phyloP scores from a whole-genome alignment of 2,113 vertebrate genomes.

The Pseudopipra pipra region DNA sequence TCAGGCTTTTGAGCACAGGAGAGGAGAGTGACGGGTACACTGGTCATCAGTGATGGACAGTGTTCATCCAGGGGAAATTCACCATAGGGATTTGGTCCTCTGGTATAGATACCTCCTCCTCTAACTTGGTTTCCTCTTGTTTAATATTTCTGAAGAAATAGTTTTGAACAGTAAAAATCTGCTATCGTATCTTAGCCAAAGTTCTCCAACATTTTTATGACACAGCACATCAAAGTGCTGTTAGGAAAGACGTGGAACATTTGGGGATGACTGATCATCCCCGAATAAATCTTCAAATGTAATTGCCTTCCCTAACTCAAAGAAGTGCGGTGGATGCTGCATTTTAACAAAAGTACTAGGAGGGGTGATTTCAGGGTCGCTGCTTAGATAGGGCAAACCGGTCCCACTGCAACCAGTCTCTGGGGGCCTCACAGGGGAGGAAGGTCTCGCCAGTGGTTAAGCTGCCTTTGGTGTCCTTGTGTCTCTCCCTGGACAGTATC shows the following conservation, averaged over 20 bases:
- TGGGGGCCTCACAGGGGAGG: background rate
- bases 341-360: background rate
- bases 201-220: background rate
- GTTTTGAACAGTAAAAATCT: background rate
- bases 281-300: background rate
- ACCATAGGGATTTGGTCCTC: background rate
- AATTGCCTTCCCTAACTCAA: background rate
- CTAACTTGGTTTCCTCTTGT: background rate
- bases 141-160: background rate
- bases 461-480: background rate
- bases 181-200: background rate
- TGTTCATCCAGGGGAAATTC: fast-evolving
- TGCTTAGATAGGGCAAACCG: background rate
- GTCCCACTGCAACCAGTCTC: background rate
- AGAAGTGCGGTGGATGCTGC: background rate
- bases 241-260: background rate
- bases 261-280: background rate
- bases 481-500: background rate
- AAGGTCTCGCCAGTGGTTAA: background rate
- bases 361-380: background rate
- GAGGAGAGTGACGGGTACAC: background rate
- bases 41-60: fast-evolving
- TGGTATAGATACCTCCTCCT: background rate
- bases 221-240: background rate
- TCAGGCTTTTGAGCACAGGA: background rate